These are phyloP conservation scores for Omphaloscelis lunosa DNA, from an alignment of 2,888 invertebrate species.

Conservation along the genomic window DNA sequence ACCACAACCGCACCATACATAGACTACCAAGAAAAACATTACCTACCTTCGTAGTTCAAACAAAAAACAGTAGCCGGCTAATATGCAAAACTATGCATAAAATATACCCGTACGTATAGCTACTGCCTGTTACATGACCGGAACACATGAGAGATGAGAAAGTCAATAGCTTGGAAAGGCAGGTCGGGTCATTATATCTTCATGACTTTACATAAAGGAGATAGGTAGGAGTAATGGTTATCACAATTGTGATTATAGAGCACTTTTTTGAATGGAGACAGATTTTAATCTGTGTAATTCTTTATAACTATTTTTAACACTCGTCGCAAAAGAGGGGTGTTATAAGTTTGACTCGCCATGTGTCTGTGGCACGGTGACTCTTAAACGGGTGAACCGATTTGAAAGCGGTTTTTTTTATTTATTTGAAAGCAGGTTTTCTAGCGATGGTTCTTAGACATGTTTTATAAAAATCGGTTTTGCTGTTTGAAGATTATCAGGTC, in stretches of 20 bases:
- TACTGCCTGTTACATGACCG: slow-evolving; percentile 52
- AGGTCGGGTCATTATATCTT: slow-evolving; percentile 60
- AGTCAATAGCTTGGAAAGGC: slow-evolving; percentile 64
- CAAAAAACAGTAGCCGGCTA: slow-evolving; percentile 20
- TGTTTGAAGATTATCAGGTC: too few relatives aligned
- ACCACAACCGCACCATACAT: too few relatives aligned
- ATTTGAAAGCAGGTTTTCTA: too few relatives aligned
- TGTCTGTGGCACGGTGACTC: too few relatives aligned
- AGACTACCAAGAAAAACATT: neutral
- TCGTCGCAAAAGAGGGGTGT: too few relatives aligned
- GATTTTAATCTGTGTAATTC: too few relatives aligned
- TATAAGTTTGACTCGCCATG: too few relatives aligned
- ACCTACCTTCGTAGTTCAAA: neutral
- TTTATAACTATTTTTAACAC: too few relatives aligned
- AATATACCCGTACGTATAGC: slow-evolving; percentile 19
- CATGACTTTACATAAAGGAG: slow-evolving; percentile 47
- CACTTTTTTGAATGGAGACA: neutral
- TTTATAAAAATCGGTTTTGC: too few relatives aligned
- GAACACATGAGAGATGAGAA: slow-evolving; percentile 58
- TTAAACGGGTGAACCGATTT: too few relatives aligned
- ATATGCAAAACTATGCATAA: slow-evolving; percentile 35
- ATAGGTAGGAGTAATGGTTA: slow-evolving; percentile 6
- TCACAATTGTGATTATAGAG: slow-evolving; percentile 30
- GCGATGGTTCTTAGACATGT: too few relatives aligned
- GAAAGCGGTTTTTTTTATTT: too few relatives aligned